phyloP scores from a whole-genome alignment of 2,888 invertebrate species.

The Leptinotarsa tumamoca region DNA sequence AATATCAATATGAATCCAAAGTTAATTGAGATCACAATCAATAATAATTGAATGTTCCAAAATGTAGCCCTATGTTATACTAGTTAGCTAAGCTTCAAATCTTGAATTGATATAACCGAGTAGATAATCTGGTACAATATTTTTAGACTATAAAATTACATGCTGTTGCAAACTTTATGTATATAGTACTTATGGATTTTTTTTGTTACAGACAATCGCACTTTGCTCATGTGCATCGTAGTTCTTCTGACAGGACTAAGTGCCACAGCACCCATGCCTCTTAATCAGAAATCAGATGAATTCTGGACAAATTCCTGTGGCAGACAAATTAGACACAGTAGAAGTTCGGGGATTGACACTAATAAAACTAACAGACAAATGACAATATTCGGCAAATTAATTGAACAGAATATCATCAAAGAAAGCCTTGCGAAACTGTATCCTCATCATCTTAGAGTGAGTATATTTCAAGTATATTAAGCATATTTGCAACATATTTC shows the following conservation, averaged over 20 bases:
- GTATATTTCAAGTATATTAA: not conserved
- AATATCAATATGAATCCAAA: too few species aligned
- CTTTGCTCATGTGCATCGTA: constrained; percentile 38
- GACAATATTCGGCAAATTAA: not conserved
- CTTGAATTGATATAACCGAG: too few species aligned
- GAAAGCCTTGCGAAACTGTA: not conserved
- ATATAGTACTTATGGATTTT: not conserved
- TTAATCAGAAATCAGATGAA: constrained; percentile 26
- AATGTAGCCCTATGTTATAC: too few species aligned
- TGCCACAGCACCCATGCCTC: constrained; percentile 44
- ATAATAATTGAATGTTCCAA: too few species aligned
- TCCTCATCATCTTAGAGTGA: not conserved
- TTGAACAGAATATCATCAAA: not conserved
- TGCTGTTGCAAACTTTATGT: too few species aligned
- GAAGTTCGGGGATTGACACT: constrained; percentile 44
- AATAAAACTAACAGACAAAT: not conserved
- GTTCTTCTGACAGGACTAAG: constrained; percentile 43
- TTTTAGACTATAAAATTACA: too few species aligned
- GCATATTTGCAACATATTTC: too few species aligned
- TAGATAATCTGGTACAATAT: too few species aligned
- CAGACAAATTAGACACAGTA: constrained; percentile 48
- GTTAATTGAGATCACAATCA: too few species aligned
- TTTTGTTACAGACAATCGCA: constrained; percentile 47
- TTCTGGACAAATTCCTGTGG: constrained; percentile 55
- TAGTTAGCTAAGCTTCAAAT: too few species aligned